Evolutionary conservation across 2,797 vertebrate genomes (phyloP).

Genomic region (Eremophila alpestris): DNA sequence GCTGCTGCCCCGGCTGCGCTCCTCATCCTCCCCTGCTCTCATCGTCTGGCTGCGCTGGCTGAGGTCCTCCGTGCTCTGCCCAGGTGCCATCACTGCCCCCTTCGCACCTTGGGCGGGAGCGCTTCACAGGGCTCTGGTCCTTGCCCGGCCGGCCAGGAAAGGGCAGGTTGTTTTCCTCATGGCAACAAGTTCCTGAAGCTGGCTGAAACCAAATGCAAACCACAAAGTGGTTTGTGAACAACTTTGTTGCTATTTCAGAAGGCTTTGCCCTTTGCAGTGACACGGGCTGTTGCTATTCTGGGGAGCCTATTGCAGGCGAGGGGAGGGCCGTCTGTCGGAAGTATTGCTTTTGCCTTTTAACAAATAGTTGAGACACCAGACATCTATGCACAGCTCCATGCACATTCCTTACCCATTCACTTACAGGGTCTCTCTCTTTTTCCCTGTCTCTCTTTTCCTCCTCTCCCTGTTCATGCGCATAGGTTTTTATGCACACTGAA

Average conservation of each 20-base stretch:
- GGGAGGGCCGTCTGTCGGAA: slow-evolving; percentile 71
- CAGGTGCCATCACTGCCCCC: slow-evolving; percentile 65
- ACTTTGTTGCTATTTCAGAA: slow-evolving; percentile 83
- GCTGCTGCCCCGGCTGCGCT: slow-evolving; percentile 14
- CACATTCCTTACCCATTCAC: slow-evolving; percentile 1
- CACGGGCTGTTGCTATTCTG: slow-evolving; percentile 81
- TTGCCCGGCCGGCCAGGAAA: background rate
- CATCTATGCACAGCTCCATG: background rate
- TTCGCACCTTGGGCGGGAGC: background rate
- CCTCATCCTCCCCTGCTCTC: slow-evolving; percentile 26
- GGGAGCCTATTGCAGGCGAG: slow-evolving; percentile 78
- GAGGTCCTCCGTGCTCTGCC: slow-evolving; percentile 65
- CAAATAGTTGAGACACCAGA: slow-evolving; percentile 55
- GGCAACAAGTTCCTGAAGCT: slow-evolving; percentile 46
- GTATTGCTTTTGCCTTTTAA: slow-evolving; percentile 65
- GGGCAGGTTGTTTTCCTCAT: slow-evolving; percentile 52
- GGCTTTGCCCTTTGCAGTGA: slow-evolving; percentile 83
- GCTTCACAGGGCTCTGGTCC: background rate
- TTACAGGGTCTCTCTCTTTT: background rate
- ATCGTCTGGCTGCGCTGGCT: slow-evolving; percentile 37
- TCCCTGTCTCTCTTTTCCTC: background rate
- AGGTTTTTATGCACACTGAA: background rate
- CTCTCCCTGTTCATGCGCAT: background rate
- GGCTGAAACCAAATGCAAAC: slow-evolving; percentile 39
- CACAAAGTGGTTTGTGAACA: slow-evolving; percentile 71